Base-by-base conservation (phyloP, 2,113 vertebrate species). In the Antennarius striatus region DNA sequence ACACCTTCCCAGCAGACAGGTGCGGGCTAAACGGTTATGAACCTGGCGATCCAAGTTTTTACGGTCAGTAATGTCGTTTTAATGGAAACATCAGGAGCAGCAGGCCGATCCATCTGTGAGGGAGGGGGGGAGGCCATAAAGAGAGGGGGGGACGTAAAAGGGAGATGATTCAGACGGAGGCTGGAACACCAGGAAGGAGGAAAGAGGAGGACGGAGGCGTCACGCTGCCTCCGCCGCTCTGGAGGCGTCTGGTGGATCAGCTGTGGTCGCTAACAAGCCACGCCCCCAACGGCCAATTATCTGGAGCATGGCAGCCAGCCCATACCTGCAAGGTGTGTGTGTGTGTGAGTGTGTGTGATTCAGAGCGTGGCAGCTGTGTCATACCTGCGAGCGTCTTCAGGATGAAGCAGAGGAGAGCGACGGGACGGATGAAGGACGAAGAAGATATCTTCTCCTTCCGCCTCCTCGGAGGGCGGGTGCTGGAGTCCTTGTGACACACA, bases 361-460 rank as follows among this genome's bases (percentile, higher is more conserved):
- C 79, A 89, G 88, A 90, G 90, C 85, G 66, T 88, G 82, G 79
- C 89, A 86, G 88, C 86, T 86, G 82, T 82, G 86, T 85, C 73
- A 71, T 87, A 88, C 86, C 89, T 89, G 70, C 78, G 12, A 90
- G 88, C 85, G 7, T 86, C 88, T 91, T 86, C 72, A 29, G 83
- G 78, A 80, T 69, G 73, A 77, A 72, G 82, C 79, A 75, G 51
- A 63, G 69, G 66, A 76, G 65, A 55, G 13, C 53, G 66, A 72
- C 55, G 64, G 84, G 73, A 63, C 64, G 58, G 79, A 59, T 82
- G 79, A 85, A 88, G 86, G 85, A 74, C 79, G 57, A 67, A 75
- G 66, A 32, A 39, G 75, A 80, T 81, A 81, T 75, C 79, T 80
- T 78, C 14, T 16, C 52, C 49, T 28, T 54, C 78, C 56, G 6